Evolutionary conservation across 2,888 invertebrate genomes (phyloP).

Genomic region (Salticus scenicus): DNA sequence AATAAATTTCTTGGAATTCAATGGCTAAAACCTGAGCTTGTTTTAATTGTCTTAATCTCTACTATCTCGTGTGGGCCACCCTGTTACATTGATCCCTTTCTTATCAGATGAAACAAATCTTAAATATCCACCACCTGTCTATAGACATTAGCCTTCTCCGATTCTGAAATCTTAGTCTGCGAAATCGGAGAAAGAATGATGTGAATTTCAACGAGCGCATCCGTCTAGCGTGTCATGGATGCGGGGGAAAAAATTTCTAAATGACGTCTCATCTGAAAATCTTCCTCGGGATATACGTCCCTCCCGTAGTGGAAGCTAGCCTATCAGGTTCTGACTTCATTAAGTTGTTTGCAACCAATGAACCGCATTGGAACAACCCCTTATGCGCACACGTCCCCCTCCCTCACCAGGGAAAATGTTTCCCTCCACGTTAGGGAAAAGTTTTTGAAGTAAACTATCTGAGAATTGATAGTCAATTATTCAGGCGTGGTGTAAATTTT

Average conservation of each 20-base stretch:
- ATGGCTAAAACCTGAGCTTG: no score
- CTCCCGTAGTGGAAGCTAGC: conserved; percentile 22
- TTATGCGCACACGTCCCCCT: not conserved
- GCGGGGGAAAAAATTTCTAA: not conserved
- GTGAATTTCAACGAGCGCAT: not conserved
- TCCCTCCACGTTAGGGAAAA: no score
- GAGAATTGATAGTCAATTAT: not conserved
- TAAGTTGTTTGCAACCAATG: conserved; percentile 51
- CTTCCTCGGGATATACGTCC: not conserved
- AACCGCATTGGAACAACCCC: conserved; percentile 41
- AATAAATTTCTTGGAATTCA: no score
- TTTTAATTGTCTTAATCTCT: no score
- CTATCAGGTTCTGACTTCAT: conserved; percentile 58
- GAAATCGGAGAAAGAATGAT: not conserved
- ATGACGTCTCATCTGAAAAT: not conserved
- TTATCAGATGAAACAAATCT: not conserved
- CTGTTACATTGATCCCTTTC: not conserved
- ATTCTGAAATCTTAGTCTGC: not conserved
- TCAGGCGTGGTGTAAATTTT: not conserved
- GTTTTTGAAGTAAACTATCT: not conserved
- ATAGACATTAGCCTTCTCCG: not conserved
- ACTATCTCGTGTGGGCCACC: no score
- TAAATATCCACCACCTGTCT: not conserved
- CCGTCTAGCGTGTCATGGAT: not conserved
- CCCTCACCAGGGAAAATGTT: not conserved